A percentile compares a stretch with the other conserved stretches of the same genome.
Evolutionary conservation across 2,888 invertebrate species (phyloP).

Genomic region (Meiosimyza platycephala): DNA sequence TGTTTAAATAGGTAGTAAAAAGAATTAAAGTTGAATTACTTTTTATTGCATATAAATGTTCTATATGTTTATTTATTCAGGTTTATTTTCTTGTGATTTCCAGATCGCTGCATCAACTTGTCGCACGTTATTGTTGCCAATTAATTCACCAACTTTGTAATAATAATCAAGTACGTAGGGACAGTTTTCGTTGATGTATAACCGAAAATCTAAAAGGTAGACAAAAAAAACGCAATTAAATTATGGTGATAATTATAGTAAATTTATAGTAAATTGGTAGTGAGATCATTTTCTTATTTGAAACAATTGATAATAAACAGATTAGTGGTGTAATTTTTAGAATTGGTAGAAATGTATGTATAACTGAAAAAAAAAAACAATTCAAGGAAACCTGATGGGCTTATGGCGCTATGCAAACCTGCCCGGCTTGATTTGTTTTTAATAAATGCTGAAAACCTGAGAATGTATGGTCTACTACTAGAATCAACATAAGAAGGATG

Average conservation of each 20-base stretch:
- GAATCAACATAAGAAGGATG: no score
- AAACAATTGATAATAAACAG: no score
- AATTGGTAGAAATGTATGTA: no score
- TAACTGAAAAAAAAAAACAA: no score
- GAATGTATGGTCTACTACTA: no score
- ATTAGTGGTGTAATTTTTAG: no score
- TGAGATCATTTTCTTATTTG: no score
- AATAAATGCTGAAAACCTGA: no score
- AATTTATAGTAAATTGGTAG: no score
- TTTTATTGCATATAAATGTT: constrained; percentile 1
- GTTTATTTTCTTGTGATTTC: constrained; percentile 59
- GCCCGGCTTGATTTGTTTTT: no score
- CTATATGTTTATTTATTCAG: constrained; percentile 46
- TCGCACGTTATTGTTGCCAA: constrained; percentile 69
- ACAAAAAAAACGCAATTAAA: constrained; percentile 16
- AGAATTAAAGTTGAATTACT: constrained; percentile 17
- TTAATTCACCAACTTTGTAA: constrained; percentile 76
- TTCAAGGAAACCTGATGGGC: no score
- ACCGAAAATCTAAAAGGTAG: constrained; percentile 75
- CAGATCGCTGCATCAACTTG: constrained; percentile 71
- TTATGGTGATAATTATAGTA: background rate
- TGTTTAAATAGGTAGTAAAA: constrained; percentile 4
- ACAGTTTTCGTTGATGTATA: constrained; percentile 75
- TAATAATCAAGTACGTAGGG: constrained; percentile 76
- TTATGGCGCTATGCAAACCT: no score